Percentiles rank a stretch among this genome's conserved stretches.
Conservation (phyloP, 2,113 vertebrate species). For the Cisticola juncidis region DNA sequence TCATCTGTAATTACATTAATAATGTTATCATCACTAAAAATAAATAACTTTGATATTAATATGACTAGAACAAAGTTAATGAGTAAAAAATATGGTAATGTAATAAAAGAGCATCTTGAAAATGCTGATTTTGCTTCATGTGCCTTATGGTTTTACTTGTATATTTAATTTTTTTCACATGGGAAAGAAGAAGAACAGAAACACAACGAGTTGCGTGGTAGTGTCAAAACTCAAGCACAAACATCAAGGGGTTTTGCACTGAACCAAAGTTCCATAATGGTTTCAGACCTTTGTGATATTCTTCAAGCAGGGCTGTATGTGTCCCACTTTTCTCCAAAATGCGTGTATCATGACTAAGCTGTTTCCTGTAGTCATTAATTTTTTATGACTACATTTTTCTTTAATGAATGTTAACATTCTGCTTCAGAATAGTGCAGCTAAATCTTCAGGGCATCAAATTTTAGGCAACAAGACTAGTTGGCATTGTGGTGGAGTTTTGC, state of each 20-base stretch:
- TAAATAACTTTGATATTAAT: conserved; percentile 27
- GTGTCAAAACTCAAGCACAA: background rate
- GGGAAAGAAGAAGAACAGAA: background rate
- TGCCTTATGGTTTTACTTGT: conserved; percentile 9
- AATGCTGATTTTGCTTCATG: conserved; percentile 14
- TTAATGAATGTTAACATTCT: background rate
- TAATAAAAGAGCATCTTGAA: conserved; percentile 44
- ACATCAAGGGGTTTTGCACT: background rate
- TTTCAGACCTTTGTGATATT: background rate
- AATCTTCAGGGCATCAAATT: background rate
- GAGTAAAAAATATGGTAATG: conserved; percentile 56
- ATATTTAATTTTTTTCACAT: conserved; percentile 19
- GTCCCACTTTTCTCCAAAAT: background rate
- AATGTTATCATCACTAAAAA: conserved; percentile 38
- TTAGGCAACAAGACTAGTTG: background rate
- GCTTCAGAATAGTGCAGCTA: background rate
- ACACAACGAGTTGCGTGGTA: background rate
- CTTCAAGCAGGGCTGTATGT: background rate
- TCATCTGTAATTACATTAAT: background rate
- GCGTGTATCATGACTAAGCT: background rate
- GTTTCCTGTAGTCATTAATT: background rate
- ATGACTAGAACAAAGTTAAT: conserved; percentile 51
- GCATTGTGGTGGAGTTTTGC: background rate
- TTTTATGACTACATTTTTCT: background rate
- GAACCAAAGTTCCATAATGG: background rate